Evolutionary conservation across 1,140 invertebrate genomes (phyloP), one percentile per base, ranked within the genome.

Genomic region (Hycleus phaleratus): DNA sequence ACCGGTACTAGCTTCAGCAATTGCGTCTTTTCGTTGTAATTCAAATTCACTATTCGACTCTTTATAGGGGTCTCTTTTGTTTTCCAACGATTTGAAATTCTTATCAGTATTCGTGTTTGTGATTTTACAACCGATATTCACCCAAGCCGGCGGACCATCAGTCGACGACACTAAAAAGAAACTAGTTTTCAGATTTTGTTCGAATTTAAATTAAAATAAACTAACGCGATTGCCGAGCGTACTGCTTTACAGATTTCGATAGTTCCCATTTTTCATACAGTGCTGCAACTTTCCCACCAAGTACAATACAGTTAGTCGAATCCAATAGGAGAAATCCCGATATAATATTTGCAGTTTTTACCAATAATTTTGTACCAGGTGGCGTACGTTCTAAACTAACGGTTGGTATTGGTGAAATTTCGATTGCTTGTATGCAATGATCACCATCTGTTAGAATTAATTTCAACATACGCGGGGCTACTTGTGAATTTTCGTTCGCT

Each of bases 251-350:
- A 75, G 83, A 87, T 72, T 86, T 82, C 62, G 90, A 88, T 24
- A 95, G 71, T 72, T 93, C 87, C 92, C 92, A 95, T 72, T 91
- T 93, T 68, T 94, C 91, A 58, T 90, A 85, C 65, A 96, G 77
- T 62, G 80, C 80, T n/a, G 82, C 75, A 0, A 96, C 93, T 63
- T 82, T 82, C 45, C 93, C 93, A 26, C 91, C 91, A 10, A 94
- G 75, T 25, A 91, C 72, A 60, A 81, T 78, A 58, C 87, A 79
- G 45, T 85, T 81, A 46, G 69, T 76, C 10, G 85, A 78, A 52
- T 76, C 81, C 7, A 96, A 70, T 61, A 92, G 77, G 26, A 76
- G 47, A 90, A 83, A 65, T 83, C 87, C 73, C 85, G 85, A 57
- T 80, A 78, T 52, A 73, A 79, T 73, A 76, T 79, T 67, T 75